Base-by-base conservation (phyloP, 2,888 invertebrate genomes). In the Drosophila paucipuncta region DNA sequence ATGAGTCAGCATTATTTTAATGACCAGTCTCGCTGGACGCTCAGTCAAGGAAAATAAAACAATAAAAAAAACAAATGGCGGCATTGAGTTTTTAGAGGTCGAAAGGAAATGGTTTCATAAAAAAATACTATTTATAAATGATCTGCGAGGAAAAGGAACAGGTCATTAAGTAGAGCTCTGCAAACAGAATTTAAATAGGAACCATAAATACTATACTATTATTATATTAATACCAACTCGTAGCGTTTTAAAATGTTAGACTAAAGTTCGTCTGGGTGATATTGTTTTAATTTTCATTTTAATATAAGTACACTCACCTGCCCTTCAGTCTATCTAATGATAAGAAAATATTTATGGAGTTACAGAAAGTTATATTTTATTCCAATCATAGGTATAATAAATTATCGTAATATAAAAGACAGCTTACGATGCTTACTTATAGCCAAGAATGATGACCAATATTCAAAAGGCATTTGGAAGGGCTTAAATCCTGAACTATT, bases 351-450 rank as follows among this genome's bases (percentile, higher is more conserved):
- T 1, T 35, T 55, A 0, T 18, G 28, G 41, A 57, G 28, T 70
- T 81, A 73, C 58, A 54, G 64, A 61, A 80, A 80, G 72, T 67
- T 33, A 66, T 66, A 57, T 33, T 77, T 78, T 73, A 81, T 81
- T 78, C 33, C 57, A 64, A 59, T 59, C 62, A 55, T 62, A 71
- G 59, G 33, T 49, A 39, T 35, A 53, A 50, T 76, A 54, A 54
- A 53, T 41, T 18, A 47, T 69, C 35, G 22, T 49, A 55, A 78
- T 78, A 78, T 22, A 47, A 77, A 78, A 77, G 43, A 30, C 52
- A 65, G 58, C 62, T 47, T 39, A 61, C 43, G n/a, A 18, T 35
- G 57, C 60, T 54, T 47, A 54, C 50, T 59, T 53, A 63, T 57
- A 49, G 55, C 78, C 60, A 67, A 57, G 66, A 11, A 53, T 35